Conservation (phyloP, 2,797 vertebrate genomes). For the Ptychadena robeensis region DNA sequence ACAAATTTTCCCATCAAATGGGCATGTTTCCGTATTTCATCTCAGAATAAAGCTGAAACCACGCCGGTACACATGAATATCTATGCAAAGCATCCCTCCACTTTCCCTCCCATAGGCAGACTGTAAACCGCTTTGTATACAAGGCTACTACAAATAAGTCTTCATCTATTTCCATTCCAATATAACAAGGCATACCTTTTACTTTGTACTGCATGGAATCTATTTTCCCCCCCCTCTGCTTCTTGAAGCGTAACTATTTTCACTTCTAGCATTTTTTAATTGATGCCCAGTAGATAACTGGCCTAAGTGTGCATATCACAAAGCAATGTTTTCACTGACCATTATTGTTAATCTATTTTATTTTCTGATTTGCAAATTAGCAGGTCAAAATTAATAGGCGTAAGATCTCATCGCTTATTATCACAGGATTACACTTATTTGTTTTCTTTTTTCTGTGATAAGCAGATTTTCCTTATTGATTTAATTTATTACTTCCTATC, state of each 20-base stretch:
- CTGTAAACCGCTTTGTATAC: slow-evolving; percentile 24
- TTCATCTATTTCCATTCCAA: slow-evolving; percentile 12
- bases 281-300: slow-evolving; percentile 55
- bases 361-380: slow-evolving; percentile 39
- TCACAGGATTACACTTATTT: slow-evolving; percentile 48
- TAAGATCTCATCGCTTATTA: slow-evolving; percentile 28
- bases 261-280: slow-evolving; percentile 46
- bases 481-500: slow-evolving; percentile 17
- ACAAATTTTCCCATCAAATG: slow-evolving; percentile 65
- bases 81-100: slow-evolving; percentile 21
- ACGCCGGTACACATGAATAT: slow-evolving; percentile 61
- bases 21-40: slow-evolving; percentile 67
- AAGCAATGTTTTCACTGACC: slow-evolving; percentile 52
- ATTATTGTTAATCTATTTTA: slow-evolving; percentile 42
- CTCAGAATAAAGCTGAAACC: slow-evolving; percentile 63
- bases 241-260: slow-evolving; percentile 49
- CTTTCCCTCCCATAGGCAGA: slow-evolving; percentile 62
- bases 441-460: slow-evolving; percentile 29
- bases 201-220: slow-evolving; percentile 10
- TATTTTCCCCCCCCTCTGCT: slow-evolving; percentile 20
- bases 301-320: slow-evolving; percentile 49
- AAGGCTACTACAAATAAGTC: slow-evolving; percentile 19
- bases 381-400: slow-evolving; percentile 42
- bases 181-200: slow-evolving; percentile 18
- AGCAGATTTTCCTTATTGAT: slow-evolving; percentile 35